Evolutionary conservation across 2,113 vertebrate genomes (phyloP), one percentile per base, ranked within the genome.

Genomic region (Sceloporus undulatus): DNA sequence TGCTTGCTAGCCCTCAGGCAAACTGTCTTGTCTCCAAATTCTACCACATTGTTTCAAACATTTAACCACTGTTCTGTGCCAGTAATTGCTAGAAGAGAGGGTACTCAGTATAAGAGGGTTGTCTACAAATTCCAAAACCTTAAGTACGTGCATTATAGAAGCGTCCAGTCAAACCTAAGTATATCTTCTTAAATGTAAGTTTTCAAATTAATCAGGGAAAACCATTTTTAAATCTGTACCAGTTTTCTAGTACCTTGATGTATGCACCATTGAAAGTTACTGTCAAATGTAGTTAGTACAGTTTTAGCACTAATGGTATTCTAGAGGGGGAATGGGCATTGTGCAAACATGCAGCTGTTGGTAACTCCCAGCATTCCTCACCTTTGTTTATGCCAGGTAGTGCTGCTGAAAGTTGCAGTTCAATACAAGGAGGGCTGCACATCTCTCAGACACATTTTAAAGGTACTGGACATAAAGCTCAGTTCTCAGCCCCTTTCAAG

Each of bases 1-100:
- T 4, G 5, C 13, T 54, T 79, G 56, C 38, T 84, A 21, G 40
- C 6, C 14, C 78, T 52, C 84, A 75, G 75, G 74, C 90, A 92
- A 65, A 54, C n/a, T 13, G 25, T 14, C 82, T 42, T 8, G 84
- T 54, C 74, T 65, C 56, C 77, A 88, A 19, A 62, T n/a, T 11
- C 74, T 27, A 25, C 40, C 82, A 65, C 83, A 4, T 38, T 8
- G 76, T 2, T 48, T 0, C 1, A 87, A 85, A 9, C 19, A 87
- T 62, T 82, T 4, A 80, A 77, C 71, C 54, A 40, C 62, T 85
- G 19, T 29, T 71, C 82, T 82, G 70, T 0, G 2, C 79, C 79
- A 74, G n/a, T 71, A 82, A 59, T 19, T 40, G 48, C n/a, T 2
- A 2, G 34, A 16, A 71, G 90, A 23, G 70, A 85, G 2, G 73